A percentile compares a stretch with the other conserved stretches of the same genome.
Conservation (phyloP, 1,140 invertebrate genomes). For the Rhynchophorus ferrugineus region DNA sequence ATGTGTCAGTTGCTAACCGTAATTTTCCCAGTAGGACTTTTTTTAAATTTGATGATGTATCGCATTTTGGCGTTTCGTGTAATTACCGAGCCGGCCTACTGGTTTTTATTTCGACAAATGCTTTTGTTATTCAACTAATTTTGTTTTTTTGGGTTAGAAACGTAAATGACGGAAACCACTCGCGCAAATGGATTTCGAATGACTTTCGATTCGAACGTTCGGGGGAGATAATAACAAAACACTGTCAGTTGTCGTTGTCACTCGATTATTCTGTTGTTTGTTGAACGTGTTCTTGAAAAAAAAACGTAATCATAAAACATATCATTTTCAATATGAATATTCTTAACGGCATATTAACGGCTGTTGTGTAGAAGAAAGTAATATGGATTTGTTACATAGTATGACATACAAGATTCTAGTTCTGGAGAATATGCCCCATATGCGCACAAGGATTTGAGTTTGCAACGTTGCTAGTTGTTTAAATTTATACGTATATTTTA, state of each 20-base stretch:
- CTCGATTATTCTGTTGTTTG: neutral
- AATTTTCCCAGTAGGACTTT: neutral
- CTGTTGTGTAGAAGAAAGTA: too few species aligned
- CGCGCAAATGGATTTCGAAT: neutral
- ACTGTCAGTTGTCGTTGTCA: neutral
- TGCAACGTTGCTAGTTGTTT: too few species aligned
- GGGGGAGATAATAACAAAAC: neutral
- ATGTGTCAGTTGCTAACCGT: neutral
- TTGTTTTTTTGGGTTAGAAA: neutral
- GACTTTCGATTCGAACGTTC: neutral
- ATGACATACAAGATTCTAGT: too few species aligned
- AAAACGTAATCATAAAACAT: too few species aligned
- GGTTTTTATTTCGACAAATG: neutral
- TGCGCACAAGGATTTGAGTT: too few species aligned
- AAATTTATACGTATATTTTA: too few species aligned
- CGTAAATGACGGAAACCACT: neutral
- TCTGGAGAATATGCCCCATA: too few species aligned
- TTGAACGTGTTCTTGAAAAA: too few species aligned
- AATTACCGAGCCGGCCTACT: neutral
- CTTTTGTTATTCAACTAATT: neutral
- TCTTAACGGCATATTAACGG: too few species aligned
- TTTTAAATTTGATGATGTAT: neutral
- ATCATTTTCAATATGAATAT: too few species aligned
- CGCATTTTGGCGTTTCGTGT: neutral
- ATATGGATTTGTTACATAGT: too few species aligned